A percentile compares a stretch with the other conserved stretches of the same genome.
Conservation (phyloP, 2,113 vertebrate species). For the Trachemys scripta region DNA sequence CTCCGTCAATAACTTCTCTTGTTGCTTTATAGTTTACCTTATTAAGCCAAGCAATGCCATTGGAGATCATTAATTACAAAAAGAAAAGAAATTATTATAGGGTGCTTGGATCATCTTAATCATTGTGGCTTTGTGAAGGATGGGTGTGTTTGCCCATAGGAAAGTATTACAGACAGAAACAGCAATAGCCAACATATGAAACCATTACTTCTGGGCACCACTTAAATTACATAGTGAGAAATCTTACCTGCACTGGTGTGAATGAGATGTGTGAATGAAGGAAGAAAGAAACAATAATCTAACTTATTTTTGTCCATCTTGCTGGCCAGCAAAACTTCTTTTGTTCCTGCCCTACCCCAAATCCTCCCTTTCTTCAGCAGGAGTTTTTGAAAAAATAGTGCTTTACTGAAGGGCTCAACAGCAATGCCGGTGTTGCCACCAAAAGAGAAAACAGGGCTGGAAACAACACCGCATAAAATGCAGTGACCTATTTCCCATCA, state of each 20-base stretch:
- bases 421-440: background rate
- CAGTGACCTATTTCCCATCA: background rate
- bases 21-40: background rate
- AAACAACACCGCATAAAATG: background rate
- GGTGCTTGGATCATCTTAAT: constrained; percentile 9
- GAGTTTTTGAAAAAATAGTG: background rate
- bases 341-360: background rate
- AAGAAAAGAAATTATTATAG: background rate
- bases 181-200: background rate
- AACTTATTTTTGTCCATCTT: background rate
- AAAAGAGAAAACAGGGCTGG: background rate
- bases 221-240: background rate
- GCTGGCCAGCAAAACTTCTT: accelerated
- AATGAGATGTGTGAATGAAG: background rate
- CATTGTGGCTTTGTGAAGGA: constrained; percentile 7
- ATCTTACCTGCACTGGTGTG: background rate
- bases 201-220: background rate
- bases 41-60: background rate
- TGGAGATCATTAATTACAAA: background rate
- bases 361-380: background rate
- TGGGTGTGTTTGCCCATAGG: background rate
- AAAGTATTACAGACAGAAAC: constrained; percentile 8
- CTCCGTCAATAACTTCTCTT: background rate
- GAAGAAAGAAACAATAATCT: background rate
- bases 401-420: background rate